These are phyloP conservation scores for Pristionchus mayeri DNA, from an alignment of 2,888 invertebrate species.

Conservation along the genomic window DNA sequence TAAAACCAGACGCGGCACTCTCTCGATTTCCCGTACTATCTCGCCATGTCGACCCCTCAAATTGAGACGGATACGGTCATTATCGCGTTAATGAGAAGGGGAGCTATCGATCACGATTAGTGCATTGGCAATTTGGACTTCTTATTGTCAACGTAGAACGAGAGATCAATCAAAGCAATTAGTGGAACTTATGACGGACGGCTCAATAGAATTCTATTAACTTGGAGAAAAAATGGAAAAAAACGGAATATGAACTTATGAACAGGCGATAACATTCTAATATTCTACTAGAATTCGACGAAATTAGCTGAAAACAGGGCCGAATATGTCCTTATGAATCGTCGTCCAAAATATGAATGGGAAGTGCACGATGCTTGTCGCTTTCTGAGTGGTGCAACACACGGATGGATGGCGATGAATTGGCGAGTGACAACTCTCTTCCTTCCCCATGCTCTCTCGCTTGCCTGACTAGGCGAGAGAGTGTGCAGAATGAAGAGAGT, in stretches of 20 bases:
- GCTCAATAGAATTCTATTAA: neutral
- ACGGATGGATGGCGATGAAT: constrained; percentile 36
- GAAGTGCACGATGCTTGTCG: neutral
- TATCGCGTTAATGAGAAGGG: neutral
- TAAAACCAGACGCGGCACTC: neutral
- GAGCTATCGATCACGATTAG: constrained; percentile 31
- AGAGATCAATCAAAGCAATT: too few species aligned
- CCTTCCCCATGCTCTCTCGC: neutral
- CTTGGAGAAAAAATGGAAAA: neutral
- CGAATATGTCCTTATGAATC: too few species aligned
- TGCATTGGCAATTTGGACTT: neutral
- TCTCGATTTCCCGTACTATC: too few species aligned
- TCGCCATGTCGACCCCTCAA: too few species aligned
- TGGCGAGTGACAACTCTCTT: constrained; percentile 3
- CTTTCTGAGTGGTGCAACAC: constrained; percentile 19
- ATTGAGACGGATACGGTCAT: constrained; percentile 34
- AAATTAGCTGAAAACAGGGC: too few species aligned
- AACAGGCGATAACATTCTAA: neutral
- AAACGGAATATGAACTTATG: neutral
- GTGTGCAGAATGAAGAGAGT: too few species aligned
- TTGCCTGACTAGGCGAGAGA: neutral
- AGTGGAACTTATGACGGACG: too few species aligned
- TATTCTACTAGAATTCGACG: too few species aligned
- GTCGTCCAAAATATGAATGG: constrained; percentile 16
- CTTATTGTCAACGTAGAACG: too few species aligned